Conservation (phyloP, 2,797 vertebrate species). For the Leptatherina wallacei region DNA sequence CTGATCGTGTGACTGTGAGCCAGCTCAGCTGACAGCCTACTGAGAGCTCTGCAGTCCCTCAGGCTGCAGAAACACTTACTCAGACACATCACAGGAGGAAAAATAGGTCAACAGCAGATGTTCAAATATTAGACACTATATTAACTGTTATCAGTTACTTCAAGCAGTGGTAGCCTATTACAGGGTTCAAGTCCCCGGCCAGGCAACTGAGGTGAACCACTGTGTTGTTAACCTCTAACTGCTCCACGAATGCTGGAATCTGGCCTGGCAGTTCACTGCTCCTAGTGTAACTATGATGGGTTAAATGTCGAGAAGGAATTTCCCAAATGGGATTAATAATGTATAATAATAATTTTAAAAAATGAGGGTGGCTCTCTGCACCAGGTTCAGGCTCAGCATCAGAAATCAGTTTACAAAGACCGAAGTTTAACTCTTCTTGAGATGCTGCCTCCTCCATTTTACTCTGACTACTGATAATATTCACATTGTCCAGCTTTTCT, state of each 20-base stretch:
- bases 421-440: neutral
- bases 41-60: neutral
- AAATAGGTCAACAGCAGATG: neutral
- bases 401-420: neutral
- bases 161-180: neutral
- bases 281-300: no score
- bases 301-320: no score
- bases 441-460: neutral
- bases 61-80: neutral
- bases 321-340: no score
- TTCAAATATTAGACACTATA: neutral
- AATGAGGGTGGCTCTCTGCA: neutral
- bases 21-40: conserved; percentile 29
- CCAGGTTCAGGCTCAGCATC: neutral
- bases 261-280: no score
- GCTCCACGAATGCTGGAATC: no score
- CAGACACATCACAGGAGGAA: neutral
- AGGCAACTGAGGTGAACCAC: no score
- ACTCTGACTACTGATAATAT: neutral
- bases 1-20: conserved; percentile 2
- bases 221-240: no score
- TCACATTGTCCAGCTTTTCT: neutral
- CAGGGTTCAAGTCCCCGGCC: no score
- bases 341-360: neutral
- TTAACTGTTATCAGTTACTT: neutral